phyloP scores from a whole-genome alignment of 2,797 vertebrate genomes.

The Agapornis canus region DNA sequence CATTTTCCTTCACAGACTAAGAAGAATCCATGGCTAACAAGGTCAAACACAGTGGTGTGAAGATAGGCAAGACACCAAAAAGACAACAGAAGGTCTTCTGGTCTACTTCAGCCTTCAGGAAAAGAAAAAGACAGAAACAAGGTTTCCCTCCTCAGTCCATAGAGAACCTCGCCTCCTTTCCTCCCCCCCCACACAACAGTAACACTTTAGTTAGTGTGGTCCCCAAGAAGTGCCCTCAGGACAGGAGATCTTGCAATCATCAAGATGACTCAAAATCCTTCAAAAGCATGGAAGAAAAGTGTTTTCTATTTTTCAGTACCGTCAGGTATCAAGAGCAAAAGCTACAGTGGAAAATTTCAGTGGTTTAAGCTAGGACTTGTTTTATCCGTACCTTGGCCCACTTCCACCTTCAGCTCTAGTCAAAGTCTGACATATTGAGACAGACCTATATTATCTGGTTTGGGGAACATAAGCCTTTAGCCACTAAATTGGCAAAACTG shows the following conservation, averaged over 20 bases:
- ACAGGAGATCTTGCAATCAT: background rate
- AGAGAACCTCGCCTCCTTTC: background rate
- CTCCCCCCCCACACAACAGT: background rate
- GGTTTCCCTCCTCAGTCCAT: background rate
- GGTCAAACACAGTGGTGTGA: background rate
- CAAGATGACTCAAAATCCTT: conserved; percentile 7
- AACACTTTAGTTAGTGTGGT: background rate
- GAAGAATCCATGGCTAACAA: background rate
- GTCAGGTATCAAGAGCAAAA: conserved; percentile 28
- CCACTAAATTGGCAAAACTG: background rate
- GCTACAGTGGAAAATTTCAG: background rate
- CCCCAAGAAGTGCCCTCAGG: background rate
- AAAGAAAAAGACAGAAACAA: background rate
- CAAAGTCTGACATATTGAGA: background rate
- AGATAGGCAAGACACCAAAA: background rate
- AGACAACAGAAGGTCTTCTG: background rate
- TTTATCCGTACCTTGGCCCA: conserved; percentile 10
- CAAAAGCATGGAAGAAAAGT: background rate
- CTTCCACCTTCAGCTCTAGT: conserved; percentile 2
- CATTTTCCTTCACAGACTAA: background rate
- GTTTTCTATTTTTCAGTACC: background rate
- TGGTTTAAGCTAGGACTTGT: conserved; percentile 25
- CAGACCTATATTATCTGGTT: background rate
- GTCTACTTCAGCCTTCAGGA: background rate
- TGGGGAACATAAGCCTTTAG: background rate